Evolutionary conservation across 2,113 vertebrate genomes (phyloP), one percentile per base, ranked within the genome.

Genomic region (Ailurus styani): DNA sequence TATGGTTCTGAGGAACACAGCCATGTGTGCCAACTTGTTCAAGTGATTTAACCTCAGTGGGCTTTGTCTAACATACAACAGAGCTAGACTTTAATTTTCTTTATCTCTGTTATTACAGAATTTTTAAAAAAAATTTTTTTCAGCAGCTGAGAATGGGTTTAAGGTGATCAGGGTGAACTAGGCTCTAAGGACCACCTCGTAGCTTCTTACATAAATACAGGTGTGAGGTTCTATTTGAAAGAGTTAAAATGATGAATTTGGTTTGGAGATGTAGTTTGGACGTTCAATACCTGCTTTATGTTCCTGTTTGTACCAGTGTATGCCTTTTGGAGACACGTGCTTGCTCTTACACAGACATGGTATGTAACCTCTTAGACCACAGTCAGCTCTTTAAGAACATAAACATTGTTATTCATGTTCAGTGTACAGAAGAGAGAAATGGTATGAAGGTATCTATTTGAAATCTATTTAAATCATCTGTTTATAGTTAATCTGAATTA

Each of bases 181-280:
- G 37, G 3, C 13, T 72, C n/a, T 93, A 82, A 72, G 75, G 93
- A 91, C 73, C 90, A 96, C 83, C 78, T 34, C n/a, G 50, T 60
- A 93, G 25, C 31, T 68, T 83, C 7, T 90, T 91, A 6, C 40
- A 31, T 93, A 94, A 96, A 94, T 93, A 42, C 34, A 95, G 50
- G 29, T 94, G 21, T 50, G 34, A 83, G 20, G n/a, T 89, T 93
- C 47, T 87, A 14, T 96, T 97, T 96, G 47, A 84, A 98, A 92
- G 79, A 96, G 72, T 78, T 87, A 52, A 93, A 88, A 83, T 95
- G 93, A 95, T 87, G 37, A 62, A 62, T 95, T 88, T 73, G 47
- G 13, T n/a, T 97, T 95, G 11, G 9, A n/a, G 31, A 11, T 81
- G 20, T 10, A 27, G 23, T 89, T 91, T 93, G 55, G 37, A 94